These are phyloP conservation scores for Propithecus coquereli DNA, from an alignment of 2,113 vertebrate species.

Conservation along the genomic window DNA sequence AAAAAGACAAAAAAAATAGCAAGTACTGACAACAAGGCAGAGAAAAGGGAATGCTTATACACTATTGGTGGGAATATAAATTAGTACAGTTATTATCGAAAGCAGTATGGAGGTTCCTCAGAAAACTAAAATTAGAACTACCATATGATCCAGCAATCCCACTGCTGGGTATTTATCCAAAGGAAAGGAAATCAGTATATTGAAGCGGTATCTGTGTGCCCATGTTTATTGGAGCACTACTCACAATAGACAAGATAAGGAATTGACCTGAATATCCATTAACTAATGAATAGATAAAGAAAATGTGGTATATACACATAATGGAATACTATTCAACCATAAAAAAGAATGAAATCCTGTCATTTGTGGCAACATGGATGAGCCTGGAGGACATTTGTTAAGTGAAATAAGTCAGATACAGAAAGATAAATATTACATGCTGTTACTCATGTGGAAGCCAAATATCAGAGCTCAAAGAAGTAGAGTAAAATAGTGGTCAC, in stretches of 20 bases:
- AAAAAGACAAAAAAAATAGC: background rate
- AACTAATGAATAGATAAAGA: background rate
- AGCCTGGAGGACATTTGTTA: background rate
- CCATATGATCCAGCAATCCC: background rate
- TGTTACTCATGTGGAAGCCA: background rate
- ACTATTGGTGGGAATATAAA: background rate
- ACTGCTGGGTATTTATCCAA: background rate
- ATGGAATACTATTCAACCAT: background rate
- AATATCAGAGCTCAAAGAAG: background rate
- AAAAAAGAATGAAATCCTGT: background rate
- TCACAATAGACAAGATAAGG: background rate
- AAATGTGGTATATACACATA: background rate
- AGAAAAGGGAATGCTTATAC: background rate
- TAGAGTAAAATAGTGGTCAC: background rate
- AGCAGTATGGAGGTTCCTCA: background rate
- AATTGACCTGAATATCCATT: background rate
- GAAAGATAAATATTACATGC: background rate
- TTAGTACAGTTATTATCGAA: background rate
- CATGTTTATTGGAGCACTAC: background rate
- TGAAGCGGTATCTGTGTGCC: background rate
- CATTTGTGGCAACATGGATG: background rate
- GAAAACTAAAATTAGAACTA: background rate
- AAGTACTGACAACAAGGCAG: background rate
- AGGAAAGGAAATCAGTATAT: background rate
- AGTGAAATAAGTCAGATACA: background rate